Percentiles rank a stretch among this genome's conserved stretches.
Conservation (phyloP, 2,113 vertebrate species). For the Laterallus jamaicensis region DNA sequence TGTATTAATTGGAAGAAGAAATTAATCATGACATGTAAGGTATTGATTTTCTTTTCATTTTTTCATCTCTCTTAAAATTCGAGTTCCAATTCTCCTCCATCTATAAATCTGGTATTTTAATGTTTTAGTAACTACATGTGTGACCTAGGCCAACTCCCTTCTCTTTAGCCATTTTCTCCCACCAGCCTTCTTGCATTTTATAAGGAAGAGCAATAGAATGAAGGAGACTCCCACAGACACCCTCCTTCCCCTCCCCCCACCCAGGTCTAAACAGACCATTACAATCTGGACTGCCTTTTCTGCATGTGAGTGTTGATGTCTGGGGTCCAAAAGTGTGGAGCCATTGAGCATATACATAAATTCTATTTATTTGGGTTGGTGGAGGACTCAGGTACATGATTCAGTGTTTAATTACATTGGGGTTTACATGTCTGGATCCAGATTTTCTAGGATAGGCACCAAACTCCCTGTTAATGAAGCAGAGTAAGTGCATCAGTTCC, state of each 20-base stretch:
- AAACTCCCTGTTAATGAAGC: background rate
- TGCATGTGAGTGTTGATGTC: background rate
- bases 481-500: background rate
- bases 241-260: too few relatives aligned
- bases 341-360: background rate
- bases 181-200: background rate
- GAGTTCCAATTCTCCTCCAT: background rate
- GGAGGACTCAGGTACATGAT: background rate
- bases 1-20: background rate
- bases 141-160: background rate
- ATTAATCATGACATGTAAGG: background rate
- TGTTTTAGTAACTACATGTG: background rate
- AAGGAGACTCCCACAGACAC: background rate
- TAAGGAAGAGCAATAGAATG: background rate
- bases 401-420: background rate
- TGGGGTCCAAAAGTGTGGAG: background rate
- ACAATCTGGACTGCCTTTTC: background rate
- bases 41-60: background rate
- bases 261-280: background rate
- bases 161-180: background rate
- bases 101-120: background rate
- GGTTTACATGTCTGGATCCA: background rate
- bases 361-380: background rate
- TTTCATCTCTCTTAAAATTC: background rate
- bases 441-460: background rate